Base-by-base conservation (phyloP, 2,113 vertebrate genomes). In the Tachycineta bicolor region DNA sequence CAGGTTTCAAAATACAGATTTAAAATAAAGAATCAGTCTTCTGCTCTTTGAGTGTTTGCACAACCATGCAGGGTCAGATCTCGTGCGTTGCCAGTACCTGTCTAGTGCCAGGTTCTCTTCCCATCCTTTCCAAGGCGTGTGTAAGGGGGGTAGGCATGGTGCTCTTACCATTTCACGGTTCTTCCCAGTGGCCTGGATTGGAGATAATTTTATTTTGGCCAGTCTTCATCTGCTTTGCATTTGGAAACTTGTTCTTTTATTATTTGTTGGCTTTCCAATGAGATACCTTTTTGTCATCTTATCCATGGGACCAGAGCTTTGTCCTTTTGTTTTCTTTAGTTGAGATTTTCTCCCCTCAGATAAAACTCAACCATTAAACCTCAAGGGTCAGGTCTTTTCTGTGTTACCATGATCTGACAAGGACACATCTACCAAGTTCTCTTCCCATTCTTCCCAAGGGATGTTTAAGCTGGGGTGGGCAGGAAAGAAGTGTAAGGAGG, bases 111-210 rank as follows among this genome's bases (percentile, higher is more conserved):
- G 28, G 11, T 46, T 88, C 47, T 78, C 47, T 70, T 80, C 26
- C 49, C 0, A 0, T 46, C 83, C 55, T 52, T 56, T 50, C 41
- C 52, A 16, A 29, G 69, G 17, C 2, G 0, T 56, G 22, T 41
- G 29, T 63, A 14, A 75, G 2, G 0, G 6, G 10, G 12, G 12
- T 33, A 22, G 29, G 29, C 63, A 18, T 3, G 8, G 34, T 58
- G 28, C 55, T 23, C 25, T 53, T 29, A 8, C 2, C 26, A 4
- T 47, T 49, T 47, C 6, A 55, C 8, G 20, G 28, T 33, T 89
- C 77, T 67, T 59, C 14, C 28, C 14, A 5, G 1, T 59, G 47
- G 5, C 49, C 29, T 89, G 55, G 3, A 33, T 44, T 76, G 53
- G 70, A 76, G 58, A 41, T 17, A 20, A 34, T 50, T 75, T 47